Percentiles rank a stretch among this genome's conserved stretches.
Conservation (phyloP, 1,140 invertebrate species). For the Arctopsyche grandis region DNA sequence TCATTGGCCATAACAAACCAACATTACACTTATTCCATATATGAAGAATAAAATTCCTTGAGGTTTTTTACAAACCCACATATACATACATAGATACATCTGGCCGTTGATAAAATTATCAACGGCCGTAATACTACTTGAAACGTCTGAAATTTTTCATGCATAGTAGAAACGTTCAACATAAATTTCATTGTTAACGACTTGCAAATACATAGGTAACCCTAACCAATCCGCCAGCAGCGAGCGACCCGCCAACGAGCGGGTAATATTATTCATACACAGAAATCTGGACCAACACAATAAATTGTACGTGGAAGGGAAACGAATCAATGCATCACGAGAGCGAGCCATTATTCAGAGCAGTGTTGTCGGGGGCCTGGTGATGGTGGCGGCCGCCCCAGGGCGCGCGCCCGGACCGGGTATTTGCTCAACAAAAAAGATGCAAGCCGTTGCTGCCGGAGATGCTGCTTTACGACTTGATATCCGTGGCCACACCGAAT, state of each 20-base stretch:
- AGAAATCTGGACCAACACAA: conserved; percentile 38
- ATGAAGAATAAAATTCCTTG: too few relatives aligned
- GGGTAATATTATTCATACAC: conserved; percentile 30
- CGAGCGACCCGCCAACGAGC: background rate
- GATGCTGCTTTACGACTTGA: background rate
- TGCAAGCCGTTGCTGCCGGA: background rate
- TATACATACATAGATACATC: too few relatives aligned
- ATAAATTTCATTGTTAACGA: too few relatives aligned
- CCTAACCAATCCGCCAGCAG: background rate
- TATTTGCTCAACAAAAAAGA: background rate
- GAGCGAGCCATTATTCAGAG: conserved; percentile 26
- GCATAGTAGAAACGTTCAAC: too few relatives aligned
- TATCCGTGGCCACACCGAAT: background rate
- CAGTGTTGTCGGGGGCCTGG: background rate
- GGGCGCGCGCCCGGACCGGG: background rate
- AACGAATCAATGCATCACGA: conserved; percentile 35
- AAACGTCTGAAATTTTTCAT: too few relatives aligned
- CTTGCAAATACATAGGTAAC: too few relatives aligned
- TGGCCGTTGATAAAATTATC: too few relatives aligned
- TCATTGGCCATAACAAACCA: too few relatives aligned
- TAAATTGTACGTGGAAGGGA: conserved; percentile 32
- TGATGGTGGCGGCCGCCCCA: conserved; percentile 7
- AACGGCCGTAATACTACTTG: too few relatives aligned
- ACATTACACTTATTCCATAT: too few relatives aligned
- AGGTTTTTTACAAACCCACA: too few relatives aligned